Evolutionary conservation across 2,113 vertebrate genomes (phyloP), one percentile per base, ranked within the genome.

Genomic region (Monopterus albus): DNA sequence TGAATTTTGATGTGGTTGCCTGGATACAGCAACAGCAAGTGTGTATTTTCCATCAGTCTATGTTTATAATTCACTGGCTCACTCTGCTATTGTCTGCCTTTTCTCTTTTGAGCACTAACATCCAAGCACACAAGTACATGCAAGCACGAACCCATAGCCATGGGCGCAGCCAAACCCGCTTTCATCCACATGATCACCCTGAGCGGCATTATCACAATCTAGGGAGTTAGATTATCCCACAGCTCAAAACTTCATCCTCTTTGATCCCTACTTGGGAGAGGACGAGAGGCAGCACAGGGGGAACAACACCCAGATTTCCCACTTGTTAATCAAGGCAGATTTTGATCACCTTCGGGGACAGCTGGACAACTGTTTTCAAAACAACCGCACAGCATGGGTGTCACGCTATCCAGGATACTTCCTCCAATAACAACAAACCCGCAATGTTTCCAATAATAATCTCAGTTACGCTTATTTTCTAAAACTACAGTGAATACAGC

Each of bases 281-380:
- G 73, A 83, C 90, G 81, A 89, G 86, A 85, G 68, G 65, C 55
- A 60, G 80, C 67, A 45, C 63, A 28, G 62, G 84, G n/a, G 68
- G 67, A 82, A 75, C 72, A 75, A 83, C 79, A 75, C 72, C 50
- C 64, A 67, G 75, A 84, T 81, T 81, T 75, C 63, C 85, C 58
- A 84, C 78, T 73, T 92, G 89, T 92, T 91, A 91, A 93, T 93
- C 91, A 91, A 86, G 78, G 63, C 55, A 70, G 87, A 92, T 93
- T 92, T 89, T 70, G 72, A 86, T 79, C 88, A 91, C 87, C 86
- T 91, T 82, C 65, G 33, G 82, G 43, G 83, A 82, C 93, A 93
- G 91, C 93, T 92, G 92, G 93, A 85, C 68, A 75, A 86, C 66
- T 83, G 77, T 85, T 84, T 89, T 80, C 47, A 75, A 84, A 81